phyloP scores from a whole-genome alignment of 2,797 vertebrate genomes.

The Typhlichthys subterraneus region DNA sequence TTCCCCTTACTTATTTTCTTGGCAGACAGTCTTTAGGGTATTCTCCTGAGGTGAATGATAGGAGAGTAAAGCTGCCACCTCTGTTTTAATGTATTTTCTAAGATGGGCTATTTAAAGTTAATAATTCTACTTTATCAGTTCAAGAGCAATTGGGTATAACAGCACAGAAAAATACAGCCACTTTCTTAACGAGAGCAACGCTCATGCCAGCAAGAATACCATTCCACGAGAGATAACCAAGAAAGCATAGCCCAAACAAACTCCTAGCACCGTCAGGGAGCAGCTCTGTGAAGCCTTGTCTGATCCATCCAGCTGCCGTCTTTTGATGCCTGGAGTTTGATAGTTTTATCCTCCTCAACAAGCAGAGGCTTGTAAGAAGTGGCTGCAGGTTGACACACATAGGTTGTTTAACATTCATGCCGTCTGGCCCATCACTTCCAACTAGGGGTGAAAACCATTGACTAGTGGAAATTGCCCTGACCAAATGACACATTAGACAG shows the following conservation, averaged over 20 bases:
- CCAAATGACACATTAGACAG: constrained; percentile 38
- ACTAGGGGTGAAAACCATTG: constrained; percentile 27
- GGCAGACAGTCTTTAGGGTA: not conserved
- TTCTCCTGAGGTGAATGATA: not conserved
- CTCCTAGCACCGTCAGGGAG: constrained; percentile 8
- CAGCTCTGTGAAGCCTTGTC: constrained; percentile 11
- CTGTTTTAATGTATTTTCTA: not conserved
- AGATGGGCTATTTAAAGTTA: not conserved
- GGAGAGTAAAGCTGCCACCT: not conserved
- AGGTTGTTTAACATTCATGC: constrained; percentile 35
- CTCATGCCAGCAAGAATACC: constrained; percentile 30
- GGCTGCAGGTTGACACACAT: constrained; percentile 26
- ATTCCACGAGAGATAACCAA: constrained; percentile 14
- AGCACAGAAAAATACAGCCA: not conserved
- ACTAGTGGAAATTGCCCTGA: constrained; percentile 29
- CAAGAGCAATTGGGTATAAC: not conserved
- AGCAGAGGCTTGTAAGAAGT: constrained; percentile 12
- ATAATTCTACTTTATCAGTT: not conserved
- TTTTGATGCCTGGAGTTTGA: constrained; percentile 29
- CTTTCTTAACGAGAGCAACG: not conserved
- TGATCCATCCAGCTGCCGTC: constrained; percentile 1
- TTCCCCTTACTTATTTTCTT: not conserved
- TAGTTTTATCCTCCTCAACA: constrained; percentile 41
- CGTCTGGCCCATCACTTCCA: constrained; percentile 26
- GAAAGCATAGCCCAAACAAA: constrained; percentile 28